Conservation (phyloP, 2,888 invertebrate species). For the Cyclophora punctaria region DNA sequence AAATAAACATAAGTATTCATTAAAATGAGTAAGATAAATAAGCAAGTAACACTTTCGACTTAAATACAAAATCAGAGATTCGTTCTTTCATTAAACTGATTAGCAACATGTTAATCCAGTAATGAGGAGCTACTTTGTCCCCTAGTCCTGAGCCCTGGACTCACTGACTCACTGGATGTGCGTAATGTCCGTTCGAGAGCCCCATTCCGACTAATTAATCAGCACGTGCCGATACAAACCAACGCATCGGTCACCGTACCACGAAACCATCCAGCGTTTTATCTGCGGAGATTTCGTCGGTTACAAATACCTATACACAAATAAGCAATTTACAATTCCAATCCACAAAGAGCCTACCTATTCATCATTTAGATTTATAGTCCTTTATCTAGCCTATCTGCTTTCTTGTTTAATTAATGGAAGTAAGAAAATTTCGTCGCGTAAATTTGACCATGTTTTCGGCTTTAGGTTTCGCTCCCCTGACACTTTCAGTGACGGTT, state of each 20-base stretch:
- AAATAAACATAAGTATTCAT: too few species aligned
- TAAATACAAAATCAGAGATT: too few species aligned
- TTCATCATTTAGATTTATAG: conserved; percentile 73
- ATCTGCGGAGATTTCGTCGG: conserved; percentile 23
- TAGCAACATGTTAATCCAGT: too few species aligned
- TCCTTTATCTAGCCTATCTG: conserved; percentile 67
- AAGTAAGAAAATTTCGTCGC: conserved; percentile 54
- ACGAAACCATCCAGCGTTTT: conserved; percentile 20
- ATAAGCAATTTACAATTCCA: conserved; percentile 68
- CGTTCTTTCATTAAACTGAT: too few species aligned
- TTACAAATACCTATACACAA: conserved; percentile 39
- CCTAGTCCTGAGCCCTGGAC: too few species aligned
- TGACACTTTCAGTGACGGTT: conserved; percentile 27
- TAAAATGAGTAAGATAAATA: too few species aligned
- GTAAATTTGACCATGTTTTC: conserved; percentile 27
- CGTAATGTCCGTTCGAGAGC: conserved; percentile 11
- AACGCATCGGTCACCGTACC: conserved; percentile 18
- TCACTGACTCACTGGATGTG: conserved; percentile 1
- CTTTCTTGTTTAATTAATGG: conserved; percentile 71
- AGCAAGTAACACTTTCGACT: too few species aligned
- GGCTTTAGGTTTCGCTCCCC: conserved; percentile 25
- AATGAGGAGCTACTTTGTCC: too few species aligned
- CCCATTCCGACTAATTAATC: conserved; percentile 28
- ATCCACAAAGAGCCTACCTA: conserved; percentile 58
- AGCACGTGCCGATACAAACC: conserved; percentile 19